Percentiles rank a stretch among this genome's conserved stretches.
Evolutionary conservation across 2,888 invertebrate genomes (phyloP).

Genomic region (Lochmaea capreae): DNA sequence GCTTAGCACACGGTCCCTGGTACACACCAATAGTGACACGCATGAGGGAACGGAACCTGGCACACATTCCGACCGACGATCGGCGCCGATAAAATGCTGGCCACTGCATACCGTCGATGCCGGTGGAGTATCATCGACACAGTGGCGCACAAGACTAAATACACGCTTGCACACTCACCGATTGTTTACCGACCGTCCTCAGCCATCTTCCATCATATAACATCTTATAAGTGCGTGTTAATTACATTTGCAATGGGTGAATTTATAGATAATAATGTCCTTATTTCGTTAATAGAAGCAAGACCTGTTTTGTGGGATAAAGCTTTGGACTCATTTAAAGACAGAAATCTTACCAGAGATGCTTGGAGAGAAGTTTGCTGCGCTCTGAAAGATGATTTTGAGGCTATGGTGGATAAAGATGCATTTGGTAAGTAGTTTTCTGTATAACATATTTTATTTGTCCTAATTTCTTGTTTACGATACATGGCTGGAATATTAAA

Average conservation of each 20-base stretch:
- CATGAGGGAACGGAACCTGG: too few relatives aligned
- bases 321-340: slow-evolving; percentile 25
- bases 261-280: slow-evolving; percentile 26
- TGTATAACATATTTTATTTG: slow-evolving; percentile 17
- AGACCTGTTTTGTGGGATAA: slow-evolving; percentile 33
- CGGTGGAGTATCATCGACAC: too few relatives aligned
- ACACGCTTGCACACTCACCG: neutral
- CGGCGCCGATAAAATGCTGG: too few relatives aligned
- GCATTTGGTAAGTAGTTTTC: slow-evolving; percentile 31
- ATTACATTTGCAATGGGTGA: slow-evolving; percentile 24
- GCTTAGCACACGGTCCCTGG: too few relatives aligned
- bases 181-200: neutral
- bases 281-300: slow-evolving; percentile 28
- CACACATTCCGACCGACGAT: too few relatives aligned
- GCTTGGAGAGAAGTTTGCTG: slow-evolving; percentile 31
- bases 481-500: slow-evolving; percentile 13
- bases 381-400: slow-evolving; percentile 27
- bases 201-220: neutral
- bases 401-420: slow-evolving; percentile 21
- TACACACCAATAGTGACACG: too few relatives aligned
- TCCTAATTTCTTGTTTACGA: slow-evolving; percentile 16
- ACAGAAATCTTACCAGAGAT: slow-evolving; percentile 28
- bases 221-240: neutral
- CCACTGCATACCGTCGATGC: too few relatives aligned
- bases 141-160: neutral